Base-by-base conservation (phyloP, 2,888 invertebrate genomes). In the Tenthredo mesomela region DNA sequence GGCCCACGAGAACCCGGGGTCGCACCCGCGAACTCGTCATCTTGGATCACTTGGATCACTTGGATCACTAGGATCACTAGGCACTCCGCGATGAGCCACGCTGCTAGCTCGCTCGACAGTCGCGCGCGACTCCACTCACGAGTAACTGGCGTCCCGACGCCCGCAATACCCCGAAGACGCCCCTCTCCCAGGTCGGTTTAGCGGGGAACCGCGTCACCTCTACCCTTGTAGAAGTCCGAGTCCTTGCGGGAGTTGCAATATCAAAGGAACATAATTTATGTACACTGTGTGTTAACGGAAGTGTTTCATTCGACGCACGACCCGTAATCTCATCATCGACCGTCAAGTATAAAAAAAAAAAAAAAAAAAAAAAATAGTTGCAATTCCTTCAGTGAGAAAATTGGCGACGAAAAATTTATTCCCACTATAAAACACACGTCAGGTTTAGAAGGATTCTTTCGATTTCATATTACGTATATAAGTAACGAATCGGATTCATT, bases 1-100 rank as follows among this genome's bases (percentile, higher is more conserved):
- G 94, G 93, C 94, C 93, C 92, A 94, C 92, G 92, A 94, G 91
- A 91, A 94, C 93, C 94, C 94, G 94, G 93, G 94, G 94, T 94
- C 94, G 94, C 93, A 92, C 93, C 92, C 94, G 93, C 93, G 94
- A 94, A 94, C 94, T 94, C 94, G 94, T 94, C 94, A 95, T 95
- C 93, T 94, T 94, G 94, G 93, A 91, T 92, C 91, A 82, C 82
- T 82, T 50, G 82, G 82, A 82, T 82, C 82, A 82, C 82, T 43
- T 25, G 82, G 95, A 82, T 82, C 82, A 82, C 82, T 82, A 67
- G 82, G 82, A 82, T 95, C 93, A 94, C 95, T 94, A 89, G 88
- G 90, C 92, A 90, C 92, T 90, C 90, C 91, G 89, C 91, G 91
- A 91, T 91, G 89, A 91, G 91, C 92, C 92, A 91, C 92, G 90